These are phyloP conservation scores for Xylophagus ater DNA, from an alignment of 2,888 invertebrate species.

Conservation along the genomic window DNA sequence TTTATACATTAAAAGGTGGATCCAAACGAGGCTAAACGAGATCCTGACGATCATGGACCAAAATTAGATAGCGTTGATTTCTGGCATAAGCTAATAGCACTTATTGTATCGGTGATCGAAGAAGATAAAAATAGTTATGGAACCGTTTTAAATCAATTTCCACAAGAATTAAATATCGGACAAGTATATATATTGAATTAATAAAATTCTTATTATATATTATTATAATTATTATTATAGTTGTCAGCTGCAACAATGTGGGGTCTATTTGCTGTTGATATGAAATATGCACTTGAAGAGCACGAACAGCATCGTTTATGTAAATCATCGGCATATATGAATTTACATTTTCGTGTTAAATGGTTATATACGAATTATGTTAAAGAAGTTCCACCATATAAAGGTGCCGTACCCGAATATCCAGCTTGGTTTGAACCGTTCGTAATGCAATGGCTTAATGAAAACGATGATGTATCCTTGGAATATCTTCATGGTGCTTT, in stretches of 20 bases:
- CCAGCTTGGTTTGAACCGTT: slow-evolving; percentile 99
- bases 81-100: slow-evolving; percentile 95
- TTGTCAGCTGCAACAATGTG: slow-evolving; percentile 97
- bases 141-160: slow-evolving; percentile 96
- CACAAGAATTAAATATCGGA: slow-evolving; percentile 97
- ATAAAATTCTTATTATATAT: slow-evolving; percentile 3
- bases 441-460: slow-evolving; percentile 99
- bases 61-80: slow-evolving; percentile 86
- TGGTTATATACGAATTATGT: slow-evolving; percentile 98
- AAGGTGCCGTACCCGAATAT: slow-evolving; percentile 95
- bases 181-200: slow-evolving; percentile 45
- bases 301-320: slow-evolving; percentile 92
- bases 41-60: slow-evolving; percentile 78
- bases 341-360: slow-evolving; percentile 97
- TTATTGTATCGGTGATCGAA: slow-evolving; percentile 96
- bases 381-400: slow-evolving; percentile 93
- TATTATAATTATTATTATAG: slow-evolving; percentile 39
- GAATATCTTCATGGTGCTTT: slow-evolving; percentile 99
- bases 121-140: slow-evolving; percentile 98
- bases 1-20: slow-evolving; percentile 52
- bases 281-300: slow-evolving; percentile 96
- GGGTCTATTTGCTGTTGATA: slow-evolving; percentile 91
- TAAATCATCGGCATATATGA: slow-evolving; percentile 99
- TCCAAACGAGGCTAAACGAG: slow-evolving; percentile 80
- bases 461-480: slow-evolving; percentile 97